phyloP scores from a whole-genome alignment of 1,140 invertebrate species.

The Gonioctena quinquepunctata region DNA sequence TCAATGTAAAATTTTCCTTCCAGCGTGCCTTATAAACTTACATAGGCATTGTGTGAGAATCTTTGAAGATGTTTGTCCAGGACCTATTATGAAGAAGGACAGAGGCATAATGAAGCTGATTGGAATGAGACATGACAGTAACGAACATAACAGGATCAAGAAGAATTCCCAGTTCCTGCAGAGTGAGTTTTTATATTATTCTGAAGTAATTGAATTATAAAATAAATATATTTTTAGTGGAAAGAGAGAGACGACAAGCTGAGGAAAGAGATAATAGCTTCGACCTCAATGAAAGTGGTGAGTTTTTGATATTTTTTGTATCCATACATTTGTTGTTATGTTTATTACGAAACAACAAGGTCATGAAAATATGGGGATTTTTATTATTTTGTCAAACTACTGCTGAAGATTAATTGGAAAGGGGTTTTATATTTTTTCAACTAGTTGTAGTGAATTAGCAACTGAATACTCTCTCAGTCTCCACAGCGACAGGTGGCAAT shows the following conservation, averaged over 20 bases:
- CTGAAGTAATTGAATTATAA: not conserved
- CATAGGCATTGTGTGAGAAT: constrained; percentile 82
- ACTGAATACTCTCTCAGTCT: too few relatives aligned
- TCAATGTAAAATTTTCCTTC: too few relatives aligned
- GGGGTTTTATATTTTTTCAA: too few relatives aligned
- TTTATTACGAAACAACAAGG: not conserved
- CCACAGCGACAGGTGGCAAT: too few relatives aligned
- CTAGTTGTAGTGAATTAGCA: too few relatives aligned
- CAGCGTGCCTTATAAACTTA: constrained; percentile 87
- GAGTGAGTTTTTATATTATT: constrained; percentile 52
- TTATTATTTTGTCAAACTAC: too few relatives aligned
- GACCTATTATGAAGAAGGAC: constrained; percentile 72
- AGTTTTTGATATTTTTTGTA: constrained; percentile 29
- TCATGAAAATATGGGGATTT: too few relatives aligned
- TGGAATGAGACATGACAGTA: constrained; percentile 65
- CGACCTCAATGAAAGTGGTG: constrained; percentile 45
- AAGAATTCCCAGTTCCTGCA: constrained; percentile 57
- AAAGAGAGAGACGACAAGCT: constrained; percentile 44
- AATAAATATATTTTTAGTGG: constrained; percentile 42
- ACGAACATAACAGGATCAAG: constrained; percentile 57
- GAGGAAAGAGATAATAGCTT: constrained; percentile 47
- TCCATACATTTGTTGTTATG: not conserved
- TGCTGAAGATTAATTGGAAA: too few relatives aligned
- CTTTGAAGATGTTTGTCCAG: constrained; percentile 84
- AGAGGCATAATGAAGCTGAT: constrained; percentile 74